These are phyloP conservation scores for Campylomormyrus tamandua DNA, from an alignment of 2,113 vertebrate genomes.

Conservation along the genomic window DNA sequence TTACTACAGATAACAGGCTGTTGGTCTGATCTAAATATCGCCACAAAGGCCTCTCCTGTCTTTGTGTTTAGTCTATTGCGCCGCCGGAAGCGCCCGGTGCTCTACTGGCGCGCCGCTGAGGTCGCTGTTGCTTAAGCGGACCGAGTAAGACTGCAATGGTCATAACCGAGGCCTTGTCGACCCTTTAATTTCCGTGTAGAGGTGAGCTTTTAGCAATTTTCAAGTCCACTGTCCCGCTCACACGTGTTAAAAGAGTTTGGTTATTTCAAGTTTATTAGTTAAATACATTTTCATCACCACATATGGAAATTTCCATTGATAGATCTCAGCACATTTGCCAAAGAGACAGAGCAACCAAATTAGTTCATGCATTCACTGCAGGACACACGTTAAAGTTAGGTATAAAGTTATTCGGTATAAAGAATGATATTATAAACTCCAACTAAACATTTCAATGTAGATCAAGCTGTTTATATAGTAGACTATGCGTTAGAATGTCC, in stretches of 20 bases:
- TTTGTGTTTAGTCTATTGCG: constrained; percentile 56
- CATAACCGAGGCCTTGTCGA: constrained; percentile 92
- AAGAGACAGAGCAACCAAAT: not conserved
- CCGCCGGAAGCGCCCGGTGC: constrained; percentile 55
- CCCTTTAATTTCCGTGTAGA: constrained; percentile 50
- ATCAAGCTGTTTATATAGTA: not conserved
- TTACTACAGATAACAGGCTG: constrained; percentile 62
- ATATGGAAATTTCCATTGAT: not conserved
- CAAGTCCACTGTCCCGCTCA: constrained; percentile 32
- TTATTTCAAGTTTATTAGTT: not conserved
- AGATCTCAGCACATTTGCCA: not conserved
- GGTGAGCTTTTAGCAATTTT: constrained; percentile 37
- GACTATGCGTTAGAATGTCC: not conserved
- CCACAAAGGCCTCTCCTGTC: constrained; percentile 62
- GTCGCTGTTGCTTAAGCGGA: constrained; percentile 70
- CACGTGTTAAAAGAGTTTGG: constrained; percentile 18
- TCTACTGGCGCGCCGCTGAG: constrained; percentile 41
- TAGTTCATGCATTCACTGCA: not conserved
- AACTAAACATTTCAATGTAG: not conserved
- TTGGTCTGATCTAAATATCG: constrained; percentile 61
- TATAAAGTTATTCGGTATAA: not conserved
- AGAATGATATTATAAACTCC: not conserved
- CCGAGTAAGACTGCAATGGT: constrained; percentile 76
- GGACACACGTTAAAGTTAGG: not conserved
- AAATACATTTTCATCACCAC: not conserved